Evolutionary conservation across 2,797 vertebrate species (phyloP), one percentile per base, ranked within the genome.

Genomic region (Lacerta viridis): DNA sequence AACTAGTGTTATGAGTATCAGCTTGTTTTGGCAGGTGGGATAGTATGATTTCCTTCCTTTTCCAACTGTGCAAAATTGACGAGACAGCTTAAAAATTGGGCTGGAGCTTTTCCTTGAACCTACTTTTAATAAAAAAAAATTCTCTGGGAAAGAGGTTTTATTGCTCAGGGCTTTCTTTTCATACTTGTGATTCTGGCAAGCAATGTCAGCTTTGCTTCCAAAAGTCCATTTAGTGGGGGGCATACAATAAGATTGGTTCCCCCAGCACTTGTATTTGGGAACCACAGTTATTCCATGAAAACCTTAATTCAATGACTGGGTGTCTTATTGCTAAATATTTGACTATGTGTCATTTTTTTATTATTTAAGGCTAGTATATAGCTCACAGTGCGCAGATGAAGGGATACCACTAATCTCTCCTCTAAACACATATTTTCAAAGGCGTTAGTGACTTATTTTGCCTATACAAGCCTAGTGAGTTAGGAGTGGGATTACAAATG

Each of bases 61-160:
- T 87, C 84, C 85, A 91, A 82, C 86, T 92, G 87, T 83, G 87
- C 74, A 88, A 90, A 95, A 93, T 90, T 91, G 88, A 92, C 94
- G 88, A 93, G 90, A 85, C 46, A 84, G 72, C 86, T 88, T 61
- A 46, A 78, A 75, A 85, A 91, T 84, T 36, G 8, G 80, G 85
- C 92, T 91, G 85, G 93, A 91, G 72, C 66, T 89, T 94, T 94
- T 92, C 84, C 87, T 71, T 78, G 13, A 90, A 84, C 4, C 11
- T 23, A 86, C 7, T 66, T 95, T 89, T 92, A 77, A 94, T 89
- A 84, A 68, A 23, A 64, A 87, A 86, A 90, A 89, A 87, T 59
- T 88, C 75, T 92, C 89, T 94, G 90, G 86, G 93, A 92, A 95
- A 93, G 86, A 88, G 83, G 33, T 88, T 88, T 94, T 94, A 94